Conservation (phyloP, 2,888 invertebrate species). For the Drosophila limbata region DNA sequence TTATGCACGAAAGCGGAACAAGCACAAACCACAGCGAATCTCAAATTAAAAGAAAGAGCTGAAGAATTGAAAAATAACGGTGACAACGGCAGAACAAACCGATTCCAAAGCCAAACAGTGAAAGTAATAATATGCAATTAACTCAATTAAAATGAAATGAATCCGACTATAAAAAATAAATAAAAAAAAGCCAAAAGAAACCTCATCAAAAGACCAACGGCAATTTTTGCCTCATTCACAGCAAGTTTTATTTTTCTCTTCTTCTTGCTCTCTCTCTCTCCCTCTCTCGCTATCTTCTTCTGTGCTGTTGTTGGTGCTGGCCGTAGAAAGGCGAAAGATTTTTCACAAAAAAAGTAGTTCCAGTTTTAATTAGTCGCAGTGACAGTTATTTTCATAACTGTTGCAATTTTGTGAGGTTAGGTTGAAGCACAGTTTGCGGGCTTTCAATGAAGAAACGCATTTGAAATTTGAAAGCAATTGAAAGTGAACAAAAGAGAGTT, state of each 20-base stretch:
- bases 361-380: conserved; percentile 57
- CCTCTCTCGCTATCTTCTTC: background rate
- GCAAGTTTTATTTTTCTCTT: background rate
- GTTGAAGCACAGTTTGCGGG: background rate
- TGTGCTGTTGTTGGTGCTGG: background rate
- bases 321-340: conserved; percentile 37
- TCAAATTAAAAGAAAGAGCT: background rate
- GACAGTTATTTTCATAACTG: conserved; percentile 39
- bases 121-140: conserved; percentile 70
- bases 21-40: conserved; percentile 33
- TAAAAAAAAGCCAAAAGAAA: conserved; percentile 18
- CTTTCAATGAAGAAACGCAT: background rate
- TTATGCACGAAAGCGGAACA: conserved; percentile 47
- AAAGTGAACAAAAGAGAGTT: conserved; percentile 4
- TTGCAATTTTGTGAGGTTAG: conserved; percentile 20
- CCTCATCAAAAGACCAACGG: conserved; percentile 35
- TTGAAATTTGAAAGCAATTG: background rate
- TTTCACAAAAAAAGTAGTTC: conserved; percentile 22
- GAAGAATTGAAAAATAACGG: conserved; percentile 33
- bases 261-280: background rate
- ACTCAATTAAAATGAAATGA: conserved; percentile 64
- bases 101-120: conserved; percentile 49
- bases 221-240: conserved; percentile 25
- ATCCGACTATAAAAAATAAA: conserved; percentile 24
- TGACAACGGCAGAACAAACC: conserved; percentile 23